Conservation (phyloP, 92 coral and sea anemone species). For the Epizoanthus stellaris region DNA sequence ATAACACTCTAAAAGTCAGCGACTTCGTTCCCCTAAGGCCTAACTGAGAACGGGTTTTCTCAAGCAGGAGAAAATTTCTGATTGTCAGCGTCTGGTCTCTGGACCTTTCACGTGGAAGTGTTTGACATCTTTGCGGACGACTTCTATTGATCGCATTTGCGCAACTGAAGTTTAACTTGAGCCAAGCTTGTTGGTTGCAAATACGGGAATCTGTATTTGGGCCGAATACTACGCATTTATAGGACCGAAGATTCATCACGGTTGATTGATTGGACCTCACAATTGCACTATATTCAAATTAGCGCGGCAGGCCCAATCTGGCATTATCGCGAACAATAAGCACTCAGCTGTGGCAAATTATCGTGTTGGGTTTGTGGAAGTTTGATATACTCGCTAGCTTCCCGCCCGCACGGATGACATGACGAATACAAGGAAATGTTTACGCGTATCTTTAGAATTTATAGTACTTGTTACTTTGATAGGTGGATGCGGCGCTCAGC, state of each 20-base stretch:
- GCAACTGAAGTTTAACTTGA: no score
- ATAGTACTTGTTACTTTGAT: constrained; percentile 1
- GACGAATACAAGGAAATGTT: constrained; percentile 10
- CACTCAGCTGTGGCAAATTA: not conserved
- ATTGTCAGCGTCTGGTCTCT: no score
- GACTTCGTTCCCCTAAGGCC: no score
- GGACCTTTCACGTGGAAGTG: no score
- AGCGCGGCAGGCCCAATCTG: constrained; percentile 8
- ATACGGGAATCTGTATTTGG: no score
- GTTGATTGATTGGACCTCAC: constrained; percentile 9
- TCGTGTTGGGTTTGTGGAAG: not conserved
- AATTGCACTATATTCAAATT: constrained; percentile 38
- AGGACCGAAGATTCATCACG: constrained; percentile 10
- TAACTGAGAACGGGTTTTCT: no score
- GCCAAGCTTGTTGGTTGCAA: no score
- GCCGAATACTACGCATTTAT: no score
- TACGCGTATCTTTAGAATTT: not conserved
- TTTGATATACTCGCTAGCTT: not conserved
- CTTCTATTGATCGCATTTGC: no score
- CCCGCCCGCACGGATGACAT: constrained; percentile 9
- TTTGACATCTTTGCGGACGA: no score
- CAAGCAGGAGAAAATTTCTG: no score
- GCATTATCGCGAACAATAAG: not conserved
- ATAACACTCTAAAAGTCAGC: no score
- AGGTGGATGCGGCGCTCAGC: not conserved